Base-by-base conservation (phyloP, 2,888 invertebrate genomes). In the Lepidochrysops patricia region DNA sequence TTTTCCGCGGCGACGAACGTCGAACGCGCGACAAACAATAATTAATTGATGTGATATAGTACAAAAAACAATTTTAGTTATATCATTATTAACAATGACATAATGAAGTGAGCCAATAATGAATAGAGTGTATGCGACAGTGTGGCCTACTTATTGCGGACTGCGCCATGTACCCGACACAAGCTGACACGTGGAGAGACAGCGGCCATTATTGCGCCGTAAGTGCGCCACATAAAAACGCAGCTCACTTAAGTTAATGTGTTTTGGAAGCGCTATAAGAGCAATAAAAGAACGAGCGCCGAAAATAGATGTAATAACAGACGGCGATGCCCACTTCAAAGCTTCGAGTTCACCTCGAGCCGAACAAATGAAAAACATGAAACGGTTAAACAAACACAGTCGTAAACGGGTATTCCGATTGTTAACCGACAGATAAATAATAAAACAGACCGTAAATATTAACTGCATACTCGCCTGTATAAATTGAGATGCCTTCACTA, bases 291-390 rank as follows among this genome's bases (percentile, higher is more conserved):
- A 62, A 66, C 37, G 62, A 74, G 52, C 66, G 52, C 64, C 70
- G 54, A 65, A 76, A 80, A 78, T 80, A 82, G 78, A 60, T 66
- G 70, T 70, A 69, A 69, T 67, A 72, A 75, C 73, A 73, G 73
- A 72, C 74, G 69, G 73, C 74, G 61, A 78, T 71, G 66, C 71
- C 61, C 66, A 67, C 75, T 79, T 76, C 74, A 72, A 70, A 62
- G 72, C 71, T 70, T 71, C 66, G 74, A 72, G 76, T 73, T 73
- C 75, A 74, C 76, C 71, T 70, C 70, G 70, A 67, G 69, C 71
- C 70, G 73, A 66, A 68, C 68, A 67, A 70, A 69, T 64, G 68
- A 69, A 64, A 67, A 63, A 70, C 68, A 68, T 64, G 65, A 66
- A 70, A 66, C 63, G 62, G 37, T 57, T 63, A 63, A 65, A 63